Base-by-base conservation (phyloP, 1,140 invertebrate species). In the Drosophila melanica region DNA sequence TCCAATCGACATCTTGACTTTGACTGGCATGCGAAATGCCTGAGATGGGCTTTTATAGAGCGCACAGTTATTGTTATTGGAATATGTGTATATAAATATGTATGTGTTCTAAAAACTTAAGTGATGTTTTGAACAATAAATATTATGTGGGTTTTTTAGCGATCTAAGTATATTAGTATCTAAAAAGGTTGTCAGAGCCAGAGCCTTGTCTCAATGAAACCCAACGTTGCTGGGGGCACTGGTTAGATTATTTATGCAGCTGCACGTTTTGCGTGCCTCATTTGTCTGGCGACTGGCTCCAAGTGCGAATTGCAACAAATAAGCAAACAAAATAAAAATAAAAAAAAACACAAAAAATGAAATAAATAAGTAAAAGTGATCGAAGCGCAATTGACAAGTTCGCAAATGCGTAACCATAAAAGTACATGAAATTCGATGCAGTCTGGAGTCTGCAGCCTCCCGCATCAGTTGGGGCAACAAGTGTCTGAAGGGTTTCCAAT, bases 381-480 rank as follows among this genome's bases (percentile, higher is more conserved):
- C 82, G 72, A 72, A 79, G 60, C 79, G 75, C 82, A 87, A 82
- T 86, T 86, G 82, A 86, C 82, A 86, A 86, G 68, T 86, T 82
- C 82, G 84, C 82, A 81, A 78, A 82, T 82, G 84, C 82, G 87
- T 86, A 86, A 75, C 70, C 82, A 81, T 75, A 79, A 81, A 44
- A 79, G 51, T 75, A 87, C 75, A 76, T 57, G 81, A 86, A 81
- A 87, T 79, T 82, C 35, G 82, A 85, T 60, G 72, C 79, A 44
- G 60, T 50, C 51, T 53, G 55, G 55, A 18, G 18, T 23, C 10
- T 27, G 73, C 2, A 23, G 20, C n/a, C 62, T 66, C 47, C 65
- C 30, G 54, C 9, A 14, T 23, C 44, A 16, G 20, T 27, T 39
- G 41, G 33, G 71, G 66, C 82, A 86, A 86, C 82, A 86, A 86